phyloP scores from a whole-genome alignment of 2,113 vertebrate species.

The Ivindomyrus marchei region DNA sequence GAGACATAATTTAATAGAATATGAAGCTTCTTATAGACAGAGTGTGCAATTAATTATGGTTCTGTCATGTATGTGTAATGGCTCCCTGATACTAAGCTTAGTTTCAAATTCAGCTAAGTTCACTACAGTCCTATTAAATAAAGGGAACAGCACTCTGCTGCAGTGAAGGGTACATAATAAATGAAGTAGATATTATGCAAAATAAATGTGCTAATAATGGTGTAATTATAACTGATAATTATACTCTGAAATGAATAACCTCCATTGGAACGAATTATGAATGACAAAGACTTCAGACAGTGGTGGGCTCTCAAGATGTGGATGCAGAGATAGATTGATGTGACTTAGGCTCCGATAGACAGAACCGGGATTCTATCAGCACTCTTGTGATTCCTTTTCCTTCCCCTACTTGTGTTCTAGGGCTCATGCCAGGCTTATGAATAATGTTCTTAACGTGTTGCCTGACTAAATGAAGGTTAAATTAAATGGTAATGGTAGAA shows the following conservation, averaged over 20 bases:
- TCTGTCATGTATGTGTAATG: not conserved
- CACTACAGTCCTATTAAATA: not conserved
- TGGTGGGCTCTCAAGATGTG: not conserved
- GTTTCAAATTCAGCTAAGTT: not conserved
- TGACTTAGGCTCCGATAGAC: not conserved
- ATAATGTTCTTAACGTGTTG: too few relatives aligned
- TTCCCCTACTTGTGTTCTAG: not conserved
- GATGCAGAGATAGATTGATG: not conserved
- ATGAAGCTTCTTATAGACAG: not conserved
- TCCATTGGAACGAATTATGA: not conserved
- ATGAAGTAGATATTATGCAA: not conserved
- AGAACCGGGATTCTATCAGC: not conserved
- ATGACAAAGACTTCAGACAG: not conserved
- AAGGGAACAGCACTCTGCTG: not conserved
- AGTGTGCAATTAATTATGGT: not conserved
- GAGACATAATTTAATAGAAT: not conserved
- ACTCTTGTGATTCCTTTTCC: not conserved
- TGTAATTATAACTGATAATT: not conserved
- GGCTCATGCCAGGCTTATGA: too few relatives aligned
- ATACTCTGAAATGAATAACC: not conserved
- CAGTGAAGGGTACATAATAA: not conserved
- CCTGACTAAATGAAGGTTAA: too few relatives aligned
- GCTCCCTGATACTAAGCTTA: not conserved
- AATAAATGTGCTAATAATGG: not conserved
- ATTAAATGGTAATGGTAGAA: too few relatives aligned